phyloP scores from a whole-genome alignment of 2,888 invertebrate genomes.

The Drosophila meridionalis region DNA sequence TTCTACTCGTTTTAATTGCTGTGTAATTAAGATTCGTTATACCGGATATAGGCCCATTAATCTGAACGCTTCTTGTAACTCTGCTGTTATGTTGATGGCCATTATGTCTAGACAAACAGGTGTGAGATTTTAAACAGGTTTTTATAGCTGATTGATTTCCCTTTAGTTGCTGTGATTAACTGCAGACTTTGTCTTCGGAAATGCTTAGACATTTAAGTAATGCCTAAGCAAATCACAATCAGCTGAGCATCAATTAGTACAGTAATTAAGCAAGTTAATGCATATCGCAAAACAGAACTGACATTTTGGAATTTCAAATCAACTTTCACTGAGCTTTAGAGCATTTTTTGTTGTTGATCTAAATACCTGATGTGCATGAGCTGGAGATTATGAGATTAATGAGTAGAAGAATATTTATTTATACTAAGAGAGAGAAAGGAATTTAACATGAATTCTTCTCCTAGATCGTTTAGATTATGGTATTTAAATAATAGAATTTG shows the following conservation, averaged over 20 bases:
- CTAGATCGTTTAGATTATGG: neutral
- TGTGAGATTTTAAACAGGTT: constrained; percentile 34
- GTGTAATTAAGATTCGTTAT: constrained; percentile 73
- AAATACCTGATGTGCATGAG: neutral
- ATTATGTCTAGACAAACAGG: constrained; percentile 11
- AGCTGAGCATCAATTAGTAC: neutral
- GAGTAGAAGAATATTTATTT: too few relatives aligned
- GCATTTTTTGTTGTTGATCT: neutral
- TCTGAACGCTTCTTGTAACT: constrained; percentile 43
- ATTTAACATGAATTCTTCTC: neutral
- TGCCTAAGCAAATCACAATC: constrained; percentile 1
- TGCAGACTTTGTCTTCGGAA: constrained; percentile 10
- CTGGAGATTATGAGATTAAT: constrained; percentile 1
- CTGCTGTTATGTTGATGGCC: constrained; percentile 31
- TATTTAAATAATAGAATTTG: neutral
- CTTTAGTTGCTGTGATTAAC: constrained; percentile 14
- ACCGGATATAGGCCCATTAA: constrained; percentile 72
- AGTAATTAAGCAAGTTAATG: constrained; percentile 14
- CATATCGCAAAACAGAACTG: neutral
- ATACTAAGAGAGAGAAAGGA: too few relatives aligned
- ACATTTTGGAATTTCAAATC: neutral
- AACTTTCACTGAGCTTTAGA: constrained; percentile 13
- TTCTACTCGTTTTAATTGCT: constrained; percentile 39
- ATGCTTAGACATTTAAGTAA: constrained; percentile 32
- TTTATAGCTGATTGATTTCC: constrained; percentile 63